phyloP scores from a whole-genome alignment of 2,797 vertebrate genomes.

The Lepus townsendii region DNA sequence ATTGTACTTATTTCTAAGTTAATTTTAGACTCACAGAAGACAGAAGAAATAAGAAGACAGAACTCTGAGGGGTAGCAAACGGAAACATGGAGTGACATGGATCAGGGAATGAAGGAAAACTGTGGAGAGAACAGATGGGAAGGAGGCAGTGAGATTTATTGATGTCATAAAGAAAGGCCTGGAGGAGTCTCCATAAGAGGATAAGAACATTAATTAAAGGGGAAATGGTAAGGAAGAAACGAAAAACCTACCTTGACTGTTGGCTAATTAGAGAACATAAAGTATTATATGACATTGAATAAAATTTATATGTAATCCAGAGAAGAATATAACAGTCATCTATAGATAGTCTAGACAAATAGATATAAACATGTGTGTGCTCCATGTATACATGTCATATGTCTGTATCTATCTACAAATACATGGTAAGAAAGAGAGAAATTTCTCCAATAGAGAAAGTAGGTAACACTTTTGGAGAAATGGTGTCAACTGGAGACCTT shows the following conservation, averaged over 20 bases:
- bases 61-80: not conserved
- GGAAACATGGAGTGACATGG: not conserved
- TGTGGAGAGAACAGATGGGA: constrained; percentile 64
- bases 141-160: constrained; percentile 58
- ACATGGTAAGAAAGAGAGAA: not conserved
- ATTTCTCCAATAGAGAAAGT: constrained; percentile 1
- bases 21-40: not conserved
- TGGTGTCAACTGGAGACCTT: not conserved
- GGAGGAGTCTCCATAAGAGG: constrained; percentile 1
- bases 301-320: not conserved
- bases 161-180: constrained; percentile 30
- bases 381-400: not conserved
- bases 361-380: not conserved
- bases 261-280: constrained; percentile 42
- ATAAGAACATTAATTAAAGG: constrained; percentile 55
- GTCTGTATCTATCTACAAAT: not conserved
- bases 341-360: not conserved
- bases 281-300: not conserved
- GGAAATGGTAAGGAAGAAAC: constrained; percentile 59
- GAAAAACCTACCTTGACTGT: constrained; percentile 2
- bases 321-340: not conserved
- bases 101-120: constrained; percentile 18
- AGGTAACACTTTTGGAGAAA: not conserved
- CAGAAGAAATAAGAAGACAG: constrained; percentile 17
- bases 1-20: constrained; percentile 43